A percentile compares a stretch with the other conserved stretches of the same genome.
phyloP scores from a whole-genome alignment of 2,888 invertebrate genomes.

The Pycnomerus fuliginosus region DNA sequence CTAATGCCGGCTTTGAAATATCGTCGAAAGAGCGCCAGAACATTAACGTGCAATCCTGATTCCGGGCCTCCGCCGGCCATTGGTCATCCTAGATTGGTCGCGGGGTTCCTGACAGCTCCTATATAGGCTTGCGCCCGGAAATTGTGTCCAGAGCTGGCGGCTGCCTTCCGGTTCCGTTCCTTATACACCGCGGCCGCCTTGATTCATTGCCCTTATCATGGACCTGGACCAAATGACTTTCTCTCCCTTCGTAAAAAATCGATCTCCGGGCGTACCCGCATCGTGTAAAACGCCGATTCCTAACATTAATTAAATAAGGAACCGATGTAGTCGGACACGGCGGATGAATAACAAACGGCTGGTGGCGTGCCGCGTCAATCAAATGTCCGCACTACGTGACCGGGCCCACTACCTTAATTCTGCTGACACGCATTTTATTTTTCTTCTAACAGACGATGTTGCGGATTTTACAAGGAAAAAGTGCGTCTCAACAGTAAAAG shows the following conservation, averaged over 20 bases:
- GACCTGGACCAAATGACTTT: constrained; percentile 39
- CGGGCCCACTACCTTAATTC: no score
- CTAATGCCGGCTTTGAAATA: no score
- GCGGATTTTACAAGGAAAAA: no score
- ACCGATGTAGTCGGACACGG: constrained; percentile 27
- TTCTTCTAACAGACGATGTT: no score
- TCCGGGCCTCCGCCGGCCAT: constrained; percentile 50
- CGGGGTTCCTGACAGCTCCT: constrained; percentile 46
- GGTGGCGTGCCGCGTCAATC: constrained; percentile 31
- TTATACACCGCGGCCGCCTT: constrained; percentile 41
- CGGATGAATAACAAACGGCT: constrained; percentile 34
- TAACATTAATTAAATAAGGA: constrained; percentile 29
- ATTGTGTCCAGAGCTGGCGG: constrained; percentile 53
- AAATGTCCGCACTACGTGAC: constrained; percentile 28
- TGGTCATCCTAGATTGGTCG: constrained; percentile 53
- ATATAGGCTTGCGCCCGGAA: constrained; percentile 50
- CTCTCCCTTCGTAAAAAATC: constrained; percentile 20
- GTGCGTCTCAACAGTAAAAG: no score
- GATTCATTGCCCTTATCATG: constrained; percentile 45
- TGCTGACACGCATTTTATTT: no score
- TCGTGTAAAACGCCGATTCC: constrained; percentile 13
- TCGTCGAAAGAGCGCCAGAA: constrained; percentile 11
- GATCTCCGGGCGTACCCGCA: constrained; percentile 5
- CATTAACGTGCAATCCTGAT: constrained; percentile 39
- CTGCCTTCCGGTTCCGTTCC: constrained; percentile 52